A percentile compares a stretch with the other conserved stretches of the same genome.
Conservation (phyloP, 2,797 vertebrate species). For the Pristis pectinata region DNA sequence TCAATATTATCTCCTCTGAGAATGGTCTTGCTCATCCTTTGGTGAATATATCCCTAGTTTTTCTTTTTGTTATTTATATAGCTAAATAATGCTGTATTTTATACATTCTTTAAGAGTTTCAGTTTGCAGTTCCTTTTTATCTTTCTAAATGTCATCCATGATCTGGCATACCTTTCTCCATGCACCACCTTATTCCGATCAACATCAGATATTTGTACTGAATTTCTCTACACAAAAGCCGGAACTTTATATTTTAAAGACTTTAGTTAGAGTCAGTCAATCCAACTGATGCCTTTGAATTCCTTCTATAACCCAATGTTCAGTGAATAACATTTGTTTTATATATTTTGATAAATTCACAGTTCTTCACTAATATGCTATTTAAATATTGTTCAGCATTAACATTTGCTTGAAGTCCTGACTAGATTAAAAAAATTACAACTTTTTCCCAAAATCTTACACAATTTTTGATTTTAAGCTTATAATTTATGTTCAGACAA, state of each 20-base stretch:
- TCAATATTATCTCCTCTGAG: neutral
- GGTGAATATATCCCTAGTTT: neutral
- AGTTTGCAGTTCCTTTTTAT: neutral
- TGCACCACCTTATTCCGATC: neutral
- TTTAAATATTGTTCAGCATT: neutral
- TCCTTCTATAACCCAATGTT: neutral
- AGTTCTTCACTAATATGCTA: neutral
- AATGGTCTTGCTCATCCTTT: neutral
- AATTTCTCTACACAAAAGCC: neutral
- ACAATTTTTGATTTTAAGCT: neutral
- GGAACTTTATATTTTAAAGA: neutral
- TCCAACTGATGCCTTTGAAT: neutral
- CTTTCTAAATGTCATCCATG: neutral
- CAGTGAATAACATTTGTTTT: neutral
- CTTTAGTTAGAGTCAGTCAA: neutral
- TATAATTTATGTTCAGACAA: neutral
- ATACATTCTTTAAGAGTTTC: neutral
- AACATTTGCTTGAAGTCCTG: neutral
- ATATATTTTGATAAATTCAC: neutral
- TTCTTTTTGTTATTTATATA: neutral
- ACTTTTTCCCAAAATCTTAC: neutral
- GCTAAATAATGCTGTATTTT: neutral
- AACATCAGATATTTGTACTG: neutral
- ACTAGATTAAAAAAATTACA: neutral
- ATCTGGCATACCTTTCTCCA: neutral